Evolutionary conservation across 2,888 invertebrate genomes (phyloP).

Genomic region (Frankliniella intonsa): DNA sequence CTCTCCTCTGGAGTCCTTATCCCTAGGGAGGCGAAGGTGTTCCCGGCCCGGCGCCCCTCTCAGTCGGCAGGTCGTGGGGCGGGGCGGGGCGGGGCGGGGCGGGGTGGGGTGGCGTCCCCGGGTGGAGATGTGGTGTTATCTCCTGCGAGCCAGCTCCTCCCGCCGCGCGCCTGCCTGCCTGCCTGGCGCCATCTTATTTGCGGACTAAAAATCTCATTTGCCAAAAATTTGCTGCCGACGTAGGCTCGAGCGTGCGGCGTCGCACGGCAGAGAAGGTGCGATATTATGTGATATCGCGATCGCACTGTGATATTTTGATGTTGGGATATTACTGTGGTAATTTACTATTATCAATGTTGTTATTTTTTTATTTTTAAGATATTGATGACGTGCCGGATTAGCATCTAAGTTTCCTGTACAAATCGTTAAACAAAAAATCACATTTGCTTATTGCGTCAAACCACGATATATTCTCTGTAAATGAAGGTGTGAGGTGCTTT

Average conservation of each 20-base stretch:
- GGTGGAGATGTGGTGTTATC: slow-evolving; percentile 12
- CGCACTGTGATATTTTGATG: no score
- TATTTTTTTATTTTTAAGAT: no score
- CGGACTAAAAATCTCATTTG: slow-evolving; percentile 16
- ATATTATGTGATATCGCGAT: background rate
- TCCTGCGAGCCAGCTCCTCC: slow-evolving; percentile 2
- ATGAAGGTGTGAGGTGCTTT: no score
- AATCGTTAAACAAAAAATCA: no score
- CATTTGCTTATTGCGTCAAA: no score
- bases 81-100: no score
- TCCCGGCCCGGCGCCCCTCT: background rate
- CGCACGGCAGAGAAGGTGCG: background rate
- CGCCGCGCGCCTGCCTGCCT: background rate
- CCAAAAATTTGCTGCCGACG: background rate
- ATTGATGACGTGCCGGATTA: no score
- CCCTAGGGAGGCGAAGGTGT: background rate
- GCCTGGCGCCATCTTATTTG: background rate
- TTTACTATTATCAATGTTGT: no score
- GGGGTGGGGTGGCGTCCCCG: background rate
- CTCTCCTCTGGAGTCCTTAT: background rate
- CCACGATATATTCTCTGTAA: no score
- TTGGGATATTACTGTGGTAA: no score
- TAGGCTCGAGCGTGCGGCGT: background rate
- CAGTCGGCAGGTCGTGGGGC: background rate
- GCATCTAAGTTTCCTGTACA: no score